These are phyloP conservation scores for Eupithecia pulchellata DNA, from an alignment of 2,888 invertebrate species.

Conservation along the genomic window DNA sequence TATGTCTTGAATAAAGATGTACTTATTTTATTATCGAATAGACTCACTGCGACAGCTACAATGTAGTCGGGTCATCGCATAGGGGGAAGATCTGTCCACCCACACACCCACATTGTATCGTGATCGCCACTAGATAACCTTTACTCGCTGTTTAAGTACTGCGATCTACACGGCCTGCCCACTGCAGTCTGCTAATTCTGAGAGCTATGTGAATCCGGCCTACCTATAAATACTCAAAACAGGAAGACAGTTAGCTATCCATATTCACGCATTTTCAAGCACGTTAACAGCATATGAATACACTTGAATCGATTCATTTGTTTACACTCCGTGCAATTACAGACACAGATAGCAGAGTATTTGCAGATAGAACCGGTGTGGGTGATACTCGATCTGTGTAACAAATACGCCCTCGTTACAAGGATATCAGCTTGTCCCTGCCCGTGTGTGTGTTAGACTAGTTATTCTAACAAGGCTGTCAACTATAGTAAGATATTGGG, in stretches of 20 bases:
- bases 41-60: not conserved
- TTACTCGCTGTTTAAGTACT: too few relatives aligned
- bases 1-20: too few relatives aligned
- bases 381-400: slow-evolving; percentile 66
- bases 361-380: slow-evolving; percentile 17
- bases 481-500: not conserved
- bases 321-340: slow-evolving; percentile 27
- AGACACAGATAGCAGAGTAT: slow-evolving; percentile 13
- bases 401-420: slow-evolving; percentile 71
- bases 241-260: slow-evolving; percentile 16
- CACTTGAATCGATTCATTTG: slow-evolving; percentile 33
- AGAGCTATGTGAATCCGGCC: not conserved
- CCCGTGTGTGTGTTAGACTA: not conserved
- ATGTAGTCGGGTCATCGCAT: not conserved
- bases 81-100: too few relatives aligned
- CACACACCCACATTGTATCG: too few relatives aligned
- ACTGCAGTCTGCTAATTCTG: not conserved
- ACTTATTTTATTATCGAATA: too few relatives aligned
- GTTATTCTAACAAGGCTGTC: slow-evolving; percentile 1
- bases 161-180: not conserved
- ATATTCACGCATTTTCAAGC: slow-evolving; percentile 16
- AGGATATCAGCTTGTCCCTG: slow-evolving; percentile 50
- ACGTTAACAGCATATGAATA: slow-evolving; percentile 13
- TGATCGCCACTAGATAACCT: too few relatives aligned
- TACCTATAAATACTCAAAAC: not conserved